Percentiles rank a stretch among this genome's conserved stretches.
phyloP scores from a whole-genome alignment of 2,113 vertebrate species.

The Daubentonia madagascariensis region DNA sequence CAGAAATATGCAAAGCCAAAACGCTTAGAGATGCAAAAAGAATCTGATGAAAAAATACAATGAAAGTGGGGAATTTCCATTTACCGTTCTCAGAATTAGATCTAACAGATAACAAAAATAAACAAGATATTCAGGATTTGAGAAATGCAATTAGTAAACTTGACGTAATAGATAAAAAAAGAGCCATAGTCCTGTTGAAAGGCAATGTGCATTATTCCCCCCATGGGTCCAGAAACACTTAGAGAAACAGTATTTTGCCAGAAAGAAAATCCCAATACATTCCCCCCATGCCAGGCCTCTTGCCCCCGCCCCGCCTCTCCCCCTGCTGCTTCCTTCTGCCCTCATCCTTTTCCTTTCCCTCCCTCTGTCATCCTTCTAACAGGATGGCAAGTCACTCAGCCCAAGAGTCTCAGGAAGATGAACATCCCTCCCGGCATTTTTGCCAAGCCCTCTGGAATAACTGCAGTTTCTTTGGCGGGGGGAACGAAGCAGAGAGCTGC shows the following conservation, averaged over 20 bases:
- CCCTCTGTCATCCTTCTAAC: neutral
- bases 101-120: neutral
- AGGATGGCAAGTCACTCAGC: neutral
- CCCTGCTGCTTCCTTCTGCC: neutral
- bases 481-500: neutral
- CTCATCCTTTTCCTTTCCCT: neutral
- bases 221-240: neutral
- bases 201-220: no score
- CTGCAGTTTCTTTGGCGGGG: neutral
- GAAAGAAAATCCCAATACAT: neutral
- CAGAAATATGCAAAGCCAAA: neutral
- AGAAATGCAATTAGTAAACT: neutral
- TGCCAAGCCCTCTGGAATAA: neutral
- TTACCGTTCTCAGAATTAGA: neutral
- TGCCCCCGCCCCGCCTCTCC: neutral
- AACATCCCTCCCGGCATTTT: no score
- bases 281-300: rapidly evolving
- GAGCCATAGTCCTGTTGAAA: neutral
- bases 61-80: neutral
- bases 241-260: neutral
- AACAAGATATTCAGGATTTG: neutral
- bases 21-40: neutral
- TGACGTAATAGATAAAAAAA: neutral
- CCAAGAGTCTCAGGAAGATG: no score
- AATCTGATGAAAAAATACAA: neutral